Conservation (phyloP, 2,113 vertebrate species). For the Crotalus viridis region DNA sequence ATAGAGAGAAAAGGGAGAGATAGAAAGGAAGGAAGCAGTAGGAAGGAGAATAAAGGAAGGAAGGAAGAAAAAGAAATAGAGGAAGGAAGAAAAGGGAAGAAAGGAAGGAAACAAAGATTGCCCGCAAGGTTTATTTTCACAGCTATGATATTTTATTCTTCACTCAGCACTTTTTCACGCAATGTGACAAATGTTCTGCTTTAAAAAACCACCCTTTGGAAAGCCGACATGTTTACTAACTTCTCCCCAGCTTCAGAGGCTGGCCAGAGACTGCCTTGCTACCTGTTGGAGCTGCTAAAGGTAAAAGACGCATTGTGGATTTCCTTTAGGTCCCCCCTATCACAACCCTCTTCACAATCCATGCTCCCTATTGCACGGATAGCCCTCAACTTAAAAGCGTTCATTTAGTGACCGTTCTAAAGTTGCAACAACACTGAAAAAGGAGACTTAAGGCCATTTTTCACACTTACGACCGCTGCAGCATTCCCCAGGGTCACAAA, state of each 20-base stretch:
- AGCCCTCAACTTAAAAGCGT: not conserved
- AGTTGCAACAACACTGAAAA: not conserved
- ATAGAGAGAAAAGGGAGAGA: not conserved
- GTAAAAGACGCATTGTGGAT: not conserved
- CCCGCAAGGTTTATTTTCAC: not conserved
- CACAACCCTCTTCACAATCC: not conserved
- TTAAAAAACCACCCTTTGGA: not conserved
- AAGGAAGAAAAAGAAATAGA: too few species aligned
- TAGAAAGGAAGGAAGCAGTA: not conserved
- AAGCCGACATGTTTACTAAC: not conserved
- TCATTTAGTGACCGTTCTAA: not conserved
- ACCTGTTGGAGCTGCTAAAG: not conserved
- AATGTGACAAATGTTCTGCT: not conserved
- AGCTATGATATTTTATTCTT: not conserved
- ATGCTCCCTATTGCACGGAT: not conserved
- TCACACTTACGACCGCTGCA: not conserved
- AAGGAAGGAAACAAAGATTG: not conserved
- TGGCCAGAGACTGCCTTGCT: accelerated
- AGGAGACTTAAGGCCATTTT: not conserved
- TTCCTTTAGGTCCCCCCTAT: not conserved
- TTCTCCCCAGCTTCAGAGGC: not conserved
- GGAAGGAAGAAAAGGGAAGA: not conserved
- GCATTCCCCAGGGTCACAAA: too few species aligned
- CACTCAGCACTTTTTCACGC: not conserved
- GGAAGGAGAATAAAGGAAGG: too few species aligned